Percentiles rank a stretch among this genome's conserved stretches.
phyloP scores from a whole-genome alignment of 2,888 invertebrate genomes.

The Venustoraphidia nigricollis region DNA sequence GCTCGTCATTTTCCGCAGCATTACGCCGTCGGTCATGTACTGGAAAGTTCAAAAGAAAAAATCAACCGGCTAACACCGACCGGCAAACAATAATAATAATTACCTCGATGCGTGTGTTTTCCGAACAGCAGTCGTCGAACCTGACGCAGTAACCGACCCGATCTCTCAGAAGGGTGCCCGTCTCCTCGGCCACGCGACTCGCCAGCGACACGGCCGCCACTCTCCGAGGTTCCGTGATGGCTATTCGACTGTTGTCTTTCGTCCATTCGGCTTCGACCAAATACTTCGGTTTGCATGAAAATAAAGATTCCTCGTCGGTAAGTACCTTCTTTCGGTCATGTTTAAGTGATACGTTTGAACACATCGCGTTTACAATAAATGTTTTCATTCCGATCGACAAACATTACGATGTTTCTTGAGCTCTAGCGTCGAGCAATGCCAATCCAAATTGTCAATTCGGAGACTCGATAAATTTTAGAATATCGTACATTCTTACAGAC shows the following conservation, averaged over 20 bases:
- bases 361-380: no score
- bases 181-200: constrained; percentile 76
- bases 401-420: no score
- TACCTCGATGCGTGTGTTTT: constrained; percentile 59
- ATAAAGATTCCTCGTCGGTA: not conserved
- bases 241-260: constrained; percentile 53
- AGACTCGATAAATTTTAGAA: no score
- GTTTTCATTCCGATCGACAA: no score
- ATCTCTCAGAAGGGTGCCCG: constrained; percentile 48
- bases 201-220: constrained; percentile 84
- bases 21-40: constrained; percentile 94
- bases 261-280: constrained; percentile 77
- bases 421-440: no score
- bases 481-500: no score
- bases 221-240: constrained; percentile 83
- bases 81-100: constrained; percentile 11
- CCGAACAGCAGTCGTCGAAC: constrained; percentile 48
- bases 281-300: constrained; percentile 43
- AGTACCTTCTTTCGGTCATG: no score
- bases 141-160: constrained; percentile 78
- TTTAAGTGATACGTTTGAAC: no score
- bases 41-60: constrained; percentile 23
- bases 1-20: constrained; percentile 86
- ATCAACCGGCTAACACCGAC: constrained; percentile 20
- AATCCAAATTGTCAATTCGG: no score